These are phyloP conservation scores for Stratiolaelaps scimitus DNA, from an alignment of 1,140 invertebrate genomes.

Conservation along the genomic window DNA sequence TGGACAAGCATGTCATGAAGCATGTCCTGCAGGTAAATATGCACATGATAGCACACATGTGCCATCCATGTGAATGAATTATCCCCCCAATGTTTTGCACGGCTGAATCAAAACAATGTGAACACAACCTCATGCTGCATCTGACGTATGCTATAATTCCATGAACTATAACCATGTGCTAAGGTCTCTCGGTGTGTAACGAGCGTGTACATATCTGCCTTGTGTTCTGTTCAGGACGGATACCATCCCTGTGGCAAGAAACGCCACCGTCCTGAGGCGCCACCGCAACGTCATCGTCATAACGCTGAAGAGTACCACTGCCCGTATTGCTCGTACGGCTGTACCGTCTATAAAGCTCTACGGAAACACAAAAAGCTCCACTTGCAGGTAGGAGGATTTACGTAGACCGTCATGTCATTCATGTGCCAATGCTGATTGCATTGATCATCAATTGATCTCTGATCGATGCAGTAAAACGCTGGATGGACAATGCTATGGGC, in stretches of 20 bases:
- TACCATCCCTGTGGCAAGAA: slow-evolving; percentile 39
- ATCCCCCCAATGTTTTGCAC: no score
- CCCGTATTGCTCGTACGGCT: slow-evolving; percentile 47
- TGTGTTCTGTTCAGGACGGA: slow-evolving; percentile 34
- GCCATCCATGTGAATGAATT: no score
- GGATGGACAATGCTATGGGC: no score
- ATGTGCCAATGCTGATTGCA: slow-evolving; percentile 27
- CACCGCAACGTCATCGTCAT: slow-evolving; percentile 38
- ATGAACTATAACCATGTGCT: neutral
- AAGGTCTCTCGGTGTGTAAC: neutral
- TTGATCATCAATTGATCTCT: no score
- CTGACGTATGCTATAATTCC: no score
- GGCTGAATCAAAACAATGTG: no score
- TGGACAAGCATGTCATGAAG: slow-evolving; percentile 38
- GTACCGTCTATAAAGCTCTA: slow-evolving; percentile 49
- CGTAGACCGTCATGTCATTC: no score
- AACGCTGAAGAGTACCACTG: slow-evolving; percentile 46
- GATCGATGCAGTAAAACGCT: no score
- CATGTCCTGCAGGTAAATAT: slow-evolving; percentile 34
- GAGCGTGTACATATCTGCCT: neutral
- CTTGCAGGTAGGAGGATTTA: slow-evolving; percentile 12
- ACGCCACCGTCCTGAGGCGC: slow-evolving; percentile 36
- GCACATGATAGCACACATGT: no score
- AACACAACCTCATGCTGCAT: no score
- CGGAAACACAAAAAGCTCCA: slow-evolving; percentile 44